phyloP scores from a whole-genome alignment of 2,113 vertebrate genomes.

The Epinephelus fuscoguttatus region DNA sequence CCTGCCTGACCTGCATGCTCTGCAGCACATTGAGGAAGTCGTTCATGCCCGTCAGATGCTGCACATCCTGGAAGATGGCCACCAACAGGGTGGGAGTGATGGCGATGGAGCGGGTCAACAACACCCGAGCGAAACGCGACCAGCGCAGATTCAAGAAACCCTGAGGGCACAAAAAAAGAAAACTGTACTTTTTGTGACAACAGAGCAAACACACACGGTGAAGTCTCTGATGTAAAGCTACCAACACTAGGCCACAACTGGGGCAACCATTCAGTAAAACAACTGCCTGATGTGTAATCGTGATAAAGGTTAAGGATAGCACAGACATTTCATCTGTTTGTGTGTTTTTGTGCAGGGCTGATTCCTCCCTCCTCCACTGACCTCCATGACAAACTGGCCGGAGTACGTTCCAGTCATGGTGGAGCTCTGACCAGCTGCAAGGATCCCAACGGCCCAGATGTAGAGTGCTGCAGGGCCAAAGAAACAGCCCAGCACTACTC shows the following conservation, averaged over 20 bases:
- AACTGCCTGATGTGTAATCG: background rate
- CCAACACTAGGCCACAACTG: background rate
- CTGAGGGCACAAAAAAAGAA: slow-evolving; percentile 72
- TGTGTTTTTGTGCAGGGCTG: background rate
- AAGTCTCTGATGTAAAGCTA: background rate
- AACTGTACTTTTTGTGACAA: background rate
- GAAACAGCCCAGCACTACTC: slow-evolving; percentile 91
- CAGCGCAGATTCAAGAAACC: slow-evolving; percentile 95
- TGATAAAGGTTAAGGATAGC: background rate
- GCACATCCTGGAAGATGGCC: slow-evolving; percentile 92
- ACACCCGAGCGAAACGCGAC: slow-evolving; percentile 93
- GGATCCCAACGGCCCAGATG: slow-evolving; percentile 94
- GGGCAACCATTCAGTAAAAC: background rate
- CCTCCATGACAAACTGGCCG: slow-evolving; percentile 96
- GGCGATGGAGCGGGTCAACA: slow-evolving; percentile 93
- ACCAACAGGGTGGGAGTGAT: slow-evolving; percentile 92
- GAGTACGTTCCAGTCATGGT: slow-evolving; percentile 97
- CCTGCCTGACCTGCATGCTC: slow-evolving; percentile 91
- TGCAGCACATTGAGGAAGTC: slow-evolving; percentile 96
- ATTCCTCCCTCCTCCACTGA: slow-evolving; percentile 59
- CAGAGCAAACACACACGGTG: background rate
- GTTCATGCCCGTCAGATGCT: slow-evolving; percentile 94
- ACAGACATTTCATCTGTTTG: too few relatives aligned
- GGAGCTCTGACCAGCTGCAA: slow-evolving; percentile 95
- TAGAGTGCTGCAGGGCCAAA: slow-evolving; percentile 92